Conservation (phyloP, 2,797 vertebrate genomes). For the Scleropages formosus region DNA sequence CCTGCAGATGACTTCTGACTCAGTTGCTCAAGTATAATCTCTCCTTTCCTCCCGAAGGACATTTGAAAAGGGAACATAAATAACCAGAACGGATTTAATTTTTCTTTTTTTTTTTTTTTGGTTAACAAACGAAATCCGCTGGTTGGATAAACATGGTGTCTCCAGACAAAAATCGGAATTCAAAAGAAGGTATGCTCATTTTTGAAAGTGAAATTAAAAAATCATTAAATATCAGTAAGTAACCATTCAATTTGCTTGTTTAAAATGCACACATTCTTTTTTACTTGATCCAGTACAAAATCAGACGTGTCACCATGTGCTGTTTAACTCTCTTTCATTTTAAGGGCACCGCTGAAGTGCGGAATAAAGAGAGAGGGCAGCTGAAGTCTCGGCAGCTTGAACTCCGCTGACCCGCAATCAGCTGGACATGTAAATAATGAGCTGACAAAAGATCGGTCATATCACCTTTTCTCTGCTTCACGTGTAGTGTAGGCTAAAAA, state of each 20-base stretch:
- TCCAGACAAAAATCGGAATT: background rate
- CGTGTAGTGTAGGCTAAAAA: background rate
- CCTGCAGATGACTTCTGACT: constrained; percentile 31
- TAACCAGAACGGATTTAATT: constrained; percentile 18
- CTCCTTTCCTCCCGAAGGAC: constrained; percentile 27
- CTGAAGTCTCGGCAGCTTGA: background rate
- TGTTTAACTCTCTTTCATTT: constrained; percentile 3
- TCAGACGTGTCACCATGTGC: background rate
- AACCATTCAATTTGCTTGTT: too few species aligned
- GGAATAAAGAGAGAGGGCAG: background rate
- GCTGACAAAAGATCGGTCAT: constrained; percentile 11
- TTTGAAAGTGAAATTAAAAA: background rate
- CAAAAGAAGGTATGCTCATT: background rate
- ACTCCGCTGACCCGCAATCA: background rate
- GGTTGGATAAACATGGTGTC: background rate
- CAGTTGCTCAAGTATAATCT: background rate
- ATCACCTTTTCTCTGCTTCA: constrained; percentile 4
- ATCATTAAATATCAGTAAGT: too few species aligned
- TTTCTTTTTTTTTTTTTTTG: background rate
- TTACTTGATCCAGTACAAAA: background rate
- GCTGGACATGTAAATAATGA: constrained; percentile 2
- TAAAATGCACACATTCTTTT: background rate
- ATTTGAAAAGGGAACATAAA: background rate
- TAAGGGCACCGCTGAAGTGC: background rate
- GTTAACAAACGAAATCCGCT: background rate